Evolutionary conservation across 2,113 vertebrate species (phyloP).

Genomic region (Daphoenositta chrysoptera): DNA sequence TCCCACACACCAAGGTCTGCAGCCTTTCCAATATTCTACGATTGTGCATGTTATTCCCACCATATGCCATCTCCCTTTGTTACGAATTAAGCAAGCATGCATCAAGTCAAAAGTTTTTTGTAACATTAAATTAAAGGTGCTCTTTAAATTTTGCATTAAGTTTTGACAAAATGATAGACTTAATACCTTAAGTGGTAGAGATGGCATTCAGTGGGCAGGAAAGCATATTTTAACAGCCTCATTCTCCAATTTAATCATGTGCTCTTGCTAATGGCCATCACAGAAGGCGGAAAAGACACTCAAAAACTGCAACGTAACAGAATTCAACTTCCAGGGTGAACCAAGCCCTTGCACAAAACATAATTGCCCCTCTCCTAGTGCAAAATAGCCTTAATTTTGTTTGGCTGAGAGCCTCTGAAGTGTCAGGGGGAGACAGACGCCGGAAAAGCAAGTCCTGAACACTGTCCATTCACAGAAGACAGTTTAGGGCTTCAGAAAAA

Average conservation of each 20-base stretch:
- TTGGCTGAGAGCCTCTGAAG: neutral
- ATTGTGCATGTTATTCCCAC: neutral
- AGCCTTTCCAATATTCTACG: neutral
- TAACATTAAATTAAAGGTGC: neutral
- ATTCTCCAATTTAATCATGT: neutral
- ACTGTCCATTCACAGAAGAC: accelerated
- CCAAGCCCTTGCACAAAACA: neutral
- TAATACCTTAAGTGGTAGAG: neutral
- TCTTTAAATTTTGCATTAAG: neutral
- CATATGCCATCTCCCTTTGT: neutral
- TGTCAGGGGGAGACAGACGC: neutral
- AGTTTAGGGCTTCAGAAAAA: neutral
- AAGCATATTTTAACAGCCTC: neutral
- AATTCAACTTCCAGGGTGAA: neutral
- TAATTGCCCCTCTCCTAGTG: neutral
- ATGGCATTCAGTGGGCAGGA: neutral
- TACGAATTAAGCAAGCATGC: neutral
- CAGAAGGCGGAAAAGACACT: neutral
- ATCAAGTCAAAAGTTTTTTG: neutral
- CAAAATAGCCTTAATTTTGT: neutral
- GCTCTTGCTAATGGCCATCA: neutral
- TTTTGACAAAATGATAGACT: accelerated
- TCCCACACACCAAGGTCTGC: no score
- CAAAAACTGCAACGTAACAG: neutral
- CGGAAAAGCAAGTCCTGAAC: neutral